phyloP scores from a whole-genome alignment of 2,888 invertebrate species.

The Polymixis lichenea region DNA sequence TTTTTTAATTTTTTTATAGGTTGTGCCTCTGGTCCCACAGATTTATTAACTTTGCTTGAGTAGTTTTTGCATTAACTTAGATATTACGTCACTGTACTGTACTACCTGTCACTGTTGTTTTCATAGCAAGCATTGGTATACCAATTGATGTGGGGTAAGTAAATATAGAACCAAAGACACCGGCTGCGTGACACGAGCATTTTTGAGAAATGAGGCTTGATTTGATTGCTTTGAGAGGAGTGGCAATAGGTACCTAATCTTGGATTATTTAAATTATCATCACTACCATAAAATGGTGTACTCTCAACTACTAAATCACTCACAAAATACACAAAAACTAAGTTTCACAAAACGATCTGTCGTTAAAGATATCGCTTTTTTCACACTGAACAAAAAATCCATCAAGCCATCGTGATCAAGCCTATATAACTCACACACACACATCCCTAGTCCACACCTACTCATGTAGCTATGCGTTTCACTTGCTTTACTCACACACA shows the following conservation, averaged over 20 bases:
- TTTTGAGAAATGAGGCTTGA: neutral
- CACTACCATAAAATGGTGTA: neutral
- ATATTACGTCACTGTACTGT: no score
- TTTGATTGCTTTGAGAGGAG: neutral
- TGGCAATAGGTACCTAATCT: neutral
- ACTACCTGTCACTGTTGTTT: no score
- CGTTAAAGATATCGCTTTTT: slow-evolving; percentile 30
- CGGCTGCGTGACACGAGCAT: no score
- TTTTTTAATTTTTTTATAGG: no score
- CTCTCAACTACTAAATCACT: neutral
- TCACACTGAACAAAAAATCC: slow-evolving; percentile 45
- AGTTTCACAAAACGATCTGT: slow-evolving; percentile 24
- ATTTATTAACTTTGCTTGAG: no score
- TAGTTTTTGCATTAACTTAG: no score
- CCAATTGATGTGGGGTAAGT: no score
- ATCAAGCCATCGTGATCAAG: slow-evolving; percentile 27
- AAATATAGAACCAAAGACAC: no score
- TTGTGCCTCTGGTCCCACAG: no score
- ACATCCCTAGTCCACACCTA: slow-evolving; percentile 14
- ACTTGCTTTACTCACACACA: slow-evolving; percentile 55
- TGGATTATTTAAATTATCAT: neutral
- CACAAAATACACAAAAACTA: slow-evolving; percentile 16
- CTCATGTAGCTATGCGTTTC: slow-evolving; percentile 41
- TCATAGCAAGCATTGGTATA: no score
- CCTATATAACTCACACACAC: slow-evolving; percentile 43